Percentiles rank a stretch among this genome's conserved stretches.
Evolutionary conservation across 2,113 vertebrate species (phyloP).

Genomic region (Hyla sarda): DNA sequence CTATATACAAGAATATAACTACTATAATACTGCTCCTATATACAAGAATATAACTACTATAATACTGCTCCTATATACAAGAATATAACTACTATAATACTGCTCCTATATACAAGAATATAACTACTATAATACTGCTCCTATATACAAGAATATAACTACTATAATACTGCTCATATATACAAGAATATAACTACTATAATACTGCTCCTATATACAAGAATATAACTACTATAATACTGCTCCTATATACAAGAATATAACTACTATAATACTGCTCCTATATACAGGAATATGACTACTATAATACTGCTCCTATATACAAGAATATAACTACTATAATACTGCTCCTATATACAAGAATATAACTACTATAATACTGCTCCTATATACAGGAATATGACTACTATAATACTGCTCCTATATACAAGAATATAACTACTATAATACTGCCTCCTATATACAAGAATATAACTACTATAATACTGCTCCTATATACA

Average conservation of each 20-base stretch:
- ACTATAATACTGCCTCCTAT: background rate
- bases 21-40: background rate
- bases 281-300: background rate
- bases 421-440: background rate
- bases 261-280: background rate
- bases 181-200: conserved; percentile 1
- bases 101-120: background rate
- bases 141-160: background rate
- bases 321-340: background rate
- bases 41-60: background rate
- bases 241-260: background rate
- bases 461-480: background rate
- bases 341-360: background rate
- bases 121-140: conserved; percentile 7
- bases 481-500: background rate
- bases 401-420: background rate
- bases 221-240: background rate
- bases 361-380: background rate
- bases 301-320: too few relatives aligned
- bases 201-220: background rate
- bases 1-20: background rate
- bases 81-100: conserved; percentile 1
- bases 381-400: too few relatives aligned
- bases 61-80: background rate
- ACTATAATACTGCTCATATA: background rate